Evolutionary conservation across 2,113 vertebrate genomes (phyloP).

Genomic region (Tichodroma muraria): DNA sequence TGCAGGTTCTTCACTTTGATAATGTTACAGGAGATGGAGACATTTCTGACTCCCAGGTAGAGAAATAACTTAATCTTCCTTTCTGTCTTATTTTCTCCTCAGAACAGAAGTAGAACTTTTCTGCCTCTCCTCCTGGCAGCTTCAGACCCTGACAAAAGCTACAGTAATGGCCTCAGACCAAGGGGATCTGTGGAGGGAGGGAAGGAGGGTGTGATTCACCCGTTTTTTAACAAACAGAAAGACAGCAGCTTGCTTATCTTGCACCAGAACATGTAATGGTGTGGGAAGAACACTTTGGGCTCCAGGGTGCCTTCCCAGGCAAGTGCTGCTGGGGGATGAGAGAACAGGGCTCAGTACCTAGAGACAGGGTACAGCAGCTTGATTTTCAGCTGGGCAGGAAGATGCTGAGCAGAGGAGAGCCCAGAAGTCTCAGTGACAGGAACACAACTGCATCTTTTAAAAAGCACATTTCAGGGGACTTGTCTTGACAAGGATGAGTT

Average conservation of each 20-base stretch:
- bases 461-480: not conserved
- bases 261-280: not conserved
- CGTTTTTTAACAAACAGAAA: not conserved
- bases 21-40: not conserved
- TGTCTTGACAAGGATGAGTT: not conserved
- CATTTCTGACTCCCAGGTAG: not conserved
- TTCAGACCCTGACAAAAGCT: not conserved
- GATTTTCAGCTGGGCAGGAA: not conserved
- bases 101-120: not conserved
- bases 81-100: not conserved
- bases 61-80: not conserved
- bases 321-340: not conserved
- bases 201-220: not conserved
- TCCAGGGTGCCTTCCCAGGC: not conserved
- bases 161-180: not conserved
- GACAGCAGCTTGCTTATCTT: not conserved
- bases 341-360: not conserved
- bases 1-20: slow-evolving; percentile 40
- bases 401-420: not conserved
- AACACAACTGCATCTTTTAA: not conserved
- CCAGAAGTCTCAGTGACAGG: not conserved
- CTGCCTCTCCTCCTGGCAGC: not conserved
- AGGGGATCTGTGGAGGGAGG: not conserved
- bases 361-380: not conserved
- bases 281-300: not conserved